Percentiles rank a stretch among this genome's conserved stretches.
These are phyloP conservation scores for Chamaea fasciata DNA, from an alignment of 2,113 vertebrate genomes.

Conservation along the genomic window DNA sequence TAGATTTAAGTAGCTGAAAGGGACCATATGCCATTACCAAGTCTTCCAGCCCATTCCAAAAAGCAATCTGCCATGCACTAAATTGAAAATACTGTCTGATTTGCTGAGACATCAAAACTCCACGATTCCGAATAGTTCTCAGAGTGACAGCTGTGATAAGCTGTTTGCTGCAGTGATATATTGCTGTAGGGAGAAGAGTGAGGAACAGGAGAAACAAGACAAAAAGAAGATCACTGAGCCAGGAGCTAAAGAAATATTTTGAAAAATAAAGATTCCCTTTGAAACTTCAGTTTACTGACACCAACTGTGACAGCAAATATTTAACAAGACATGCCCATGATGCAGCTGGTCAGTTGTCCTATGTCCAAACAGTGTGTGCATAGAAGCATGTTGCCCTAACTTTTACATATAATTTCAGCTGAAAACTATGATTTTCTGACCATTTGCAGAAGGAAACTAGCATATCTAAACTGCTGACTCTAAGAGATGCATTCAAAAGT, in stretches of 20 bases:
- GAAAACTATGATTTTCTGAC: not conserved
- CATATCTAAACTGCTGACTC: not conserved
- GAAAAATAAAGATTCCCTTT: not conserved
- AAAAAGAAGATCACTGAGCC: not conserved
- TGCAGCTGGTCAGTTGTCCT: not conserved
- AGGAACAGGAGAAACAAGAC: not conserved
- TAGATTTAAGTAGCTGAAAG: conserved; percentile 60
- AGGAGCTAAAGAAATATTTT: not conserved
- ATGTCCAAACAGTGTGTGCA: not conserved
- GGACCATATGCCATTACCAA: conserved; percentile 53
- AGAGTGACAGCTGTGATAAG: not conserved
- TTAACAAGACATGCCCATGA: not conserved
- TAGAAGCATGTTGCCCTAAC: not conserved
- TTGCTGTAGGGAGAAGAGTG: not conserved
- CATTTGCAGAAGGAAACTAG: not conserved
- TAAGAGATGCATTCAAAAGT: not conserved
- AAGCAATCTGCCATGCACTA: conserved; percentile 58
- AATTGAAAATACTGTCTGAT: conserved; percentile 60
- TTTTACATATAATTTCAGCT: not conserved
- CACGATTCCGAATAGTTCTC: conserved; percentile 3
- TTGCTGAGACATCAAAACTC: conserved; percentile 51
- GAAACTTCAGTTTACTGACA: not conserved
- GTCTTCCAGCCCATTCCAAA: conserved; percentile 33
- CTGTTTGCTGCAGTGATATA: not conserved
- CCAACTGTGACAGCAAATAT: not conserved